phyloP scores from a whole-genome alignment of 2,797 vertebrate species.

The Gallinago stenura region DNA sequence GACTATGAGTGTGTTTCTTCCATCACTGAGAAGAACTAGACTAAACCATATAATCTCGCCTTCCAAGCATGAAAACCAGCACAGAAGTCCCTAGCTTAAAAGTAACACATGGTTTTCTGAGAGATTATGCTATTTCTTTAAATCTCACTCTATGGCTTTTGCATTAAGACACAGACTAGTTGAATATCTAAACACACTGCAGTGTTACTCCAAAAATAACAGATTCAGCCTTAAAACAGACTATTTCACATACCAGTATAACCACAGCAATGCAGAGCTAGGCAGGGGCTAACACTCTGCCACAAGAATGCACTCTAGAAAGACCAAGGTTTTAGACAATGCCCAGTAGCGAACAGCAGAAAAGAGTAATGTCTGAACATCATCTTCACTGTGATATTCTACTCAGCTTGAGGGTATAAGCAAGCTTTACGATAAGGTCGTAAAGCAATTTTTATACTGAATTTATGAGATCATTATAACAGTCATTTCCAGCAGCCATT shows the following conservation, averaged over 20 bases:
- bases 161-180: fast-evolving
- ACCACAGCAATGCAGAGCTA: not conserved
- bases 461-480: constrained; percentile 52
- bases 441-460: constrained; percentile 21
- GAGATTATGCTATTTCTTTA: not conserved
- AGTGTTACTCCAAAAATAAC: not conserved
- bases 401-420: not conserved
- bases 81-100: not conserved
- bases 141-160: not conserved
- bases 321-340: not conserved
- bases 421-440: constrained; percentile 37
- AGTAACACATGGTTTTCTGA: not conserved
- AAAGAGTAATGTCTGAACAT: not conserved
- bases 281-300: not conserved
- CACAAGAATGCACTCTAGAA: not conserved
- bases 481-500: constrained; percentile 34
- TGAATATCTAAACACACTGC: not conserved
- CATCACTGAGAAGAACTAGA: not conserved
- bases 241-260: not conserved
- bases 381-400: not conserved
- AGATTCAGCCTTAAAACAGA: not conserved
- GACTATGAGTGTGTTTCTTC: not conserved
- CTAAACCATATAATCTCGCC: not conserved
- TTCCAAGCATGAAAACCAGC: not conserved
- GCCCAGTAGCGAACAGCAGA: not conserved